phyloP scores from a whole-genome alignment of 2,888 invertebrate genomes.

The Pantelozetes paolii region DNA sequence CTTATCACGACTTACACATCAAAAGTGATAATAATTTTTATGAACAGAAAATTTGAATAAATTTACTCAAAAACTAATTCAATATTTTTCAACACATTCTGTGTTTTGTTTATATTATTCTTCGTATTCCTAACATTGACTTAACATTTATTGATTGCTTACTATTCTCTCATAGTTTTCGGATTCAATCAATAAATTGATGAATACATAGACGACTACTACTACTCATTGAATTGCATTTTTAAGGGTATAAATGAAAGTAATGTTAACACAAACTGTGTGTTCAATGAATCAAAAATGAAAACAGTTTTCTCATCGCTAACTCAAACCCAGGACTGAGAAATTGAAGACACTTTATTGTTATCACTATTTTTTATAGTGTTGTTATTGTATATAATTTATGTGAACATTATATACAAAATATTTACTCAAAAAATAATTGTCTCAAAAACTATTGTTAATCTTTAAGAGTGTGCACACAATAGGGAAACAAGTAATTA shows the following conservation, averaged over 20 bases:
- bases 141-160: neutral
- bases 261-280: neutral
- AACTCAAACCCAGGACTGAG: too few relatives aligned
- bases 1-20: too few relatives aligned
- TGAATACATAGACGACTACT: neutral
- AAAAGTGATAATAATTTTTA: too few relatives aligned
- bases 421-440: neutral
- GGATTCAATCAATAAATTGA: slow-evolving; percentile 6
- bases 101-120: neutral
- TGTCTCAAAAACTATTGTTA: neutral
- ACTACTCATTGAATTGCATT: neutral
- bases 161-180: neutral
- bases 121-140: neutral
- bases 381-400: neutral
- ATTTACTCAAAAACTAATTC: too few relatives aligned
- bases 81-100: too few relatives aligned
- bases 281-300: neutral
- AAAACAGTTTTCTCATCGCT: neutral
- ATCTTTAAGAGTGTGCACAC: too few relatives aligned
- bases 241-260: neutral
- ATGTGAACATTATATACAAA: neutral
- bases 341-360: neutral
- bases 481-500: too few relatives aligned
- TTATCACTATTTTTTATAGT: neutral
- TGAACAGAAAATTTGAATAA: too few relatives aligned